A percentile compares a stretch with the other conserved stretches of the same genome.
Conservation (phyloP, 2,113 vertebrate species). For the Arvicanthis niloticus region DNA sequence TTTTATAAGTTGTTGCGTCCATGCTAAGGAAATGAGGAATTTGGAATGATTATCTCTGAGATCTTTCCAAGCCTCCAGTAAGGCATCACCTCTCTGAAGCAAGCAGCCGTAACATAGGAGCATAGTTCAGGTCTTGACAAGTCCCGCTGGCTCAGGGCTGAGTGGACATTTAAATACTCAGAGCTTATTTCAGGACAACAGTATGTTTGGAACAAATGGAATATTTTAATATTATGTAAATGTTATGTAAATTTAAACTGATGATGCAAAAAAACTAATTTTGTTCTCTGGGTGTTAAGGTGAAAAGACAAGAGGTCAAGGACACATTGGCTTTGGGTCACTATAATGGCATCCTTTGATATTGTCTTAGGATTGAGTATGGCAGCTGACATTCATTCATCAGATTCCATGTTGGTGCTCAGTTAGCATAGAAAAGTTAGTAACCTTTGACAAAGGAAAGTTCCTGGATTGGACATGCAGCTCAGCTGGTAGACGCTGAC, state of each 20-base stretch:
- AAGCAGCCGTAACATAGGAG: background rate
- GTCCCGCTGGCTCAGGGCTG: background rate
- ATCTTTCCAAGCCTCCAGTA: background rate
- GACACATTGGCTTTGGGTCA: background rate
- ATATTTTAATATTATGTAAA: background rate
- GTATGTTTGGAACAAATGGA: background rate
- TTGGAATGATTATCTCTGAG: background rate
- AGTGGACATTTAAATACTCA: background rate
- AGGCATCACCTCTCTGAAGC: background rate
- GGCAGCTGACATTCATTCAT: slow-evolving; percentile 12
- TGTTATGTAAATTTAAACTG: background rate
- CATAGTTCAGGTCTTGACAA: background rate
- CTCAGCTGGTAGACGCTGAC: background rate
- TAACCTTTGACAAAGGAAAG: background rate
- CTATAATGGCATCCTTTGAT: background rate
- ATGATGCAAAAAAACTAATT: background rate
- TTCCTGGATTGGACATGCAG: background rate
- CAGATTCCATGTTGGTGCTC: background rate
- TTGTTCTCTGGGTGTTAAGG: slow-evolving; percentile 31
- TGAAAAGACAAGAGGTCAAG: slow-evolving; percentile 20
- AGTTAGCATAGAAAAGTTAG: slow-evolving; percentile 2
- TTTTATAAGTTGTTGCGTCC: background rate
- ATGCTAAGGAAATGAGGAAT: background rate
- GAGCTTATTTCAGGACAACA: slow-evolving; percentile 22
- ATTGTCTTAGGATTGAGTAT: background rate